Evolutionary conservation across 2,888 invertebrate species (phyloP).

Genomic region (Formica aserva): DNA sequence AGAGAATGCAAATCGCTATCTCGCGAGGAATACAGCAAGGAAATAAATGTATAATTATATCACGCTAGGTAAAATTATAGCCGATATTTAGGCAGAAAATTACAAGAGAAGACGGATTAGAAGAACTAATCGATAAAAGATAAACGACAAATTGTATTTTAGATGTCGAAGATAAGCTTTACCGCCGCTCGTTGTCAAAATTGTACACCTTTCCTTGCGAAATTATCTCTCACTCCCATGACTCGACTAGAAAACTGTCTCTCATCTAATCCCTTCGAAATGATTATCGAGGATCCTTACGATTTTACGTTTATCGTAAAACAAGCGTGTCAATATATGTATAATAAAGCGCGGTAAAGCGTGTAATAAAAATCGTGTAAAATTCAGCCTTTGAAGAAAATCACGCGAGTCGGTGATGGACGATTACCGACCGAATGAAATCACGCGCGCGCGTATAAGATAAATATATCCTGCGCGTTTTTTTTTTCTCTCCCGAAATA

Average conservation of each 20-base stretch:
- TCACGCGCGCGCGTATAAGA: neutral
- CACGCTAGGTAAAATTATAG: neutral
- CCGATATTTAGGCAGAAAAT: neutral
- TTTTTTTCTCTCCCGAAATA: neutral
- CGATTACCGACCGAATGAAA: slow-evolving; percentile 4
- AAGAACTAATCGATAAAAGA: neutral
- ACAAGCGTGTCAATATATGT: slow-evolving; percentile 28
- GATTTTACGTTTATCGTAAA: slow-evolving; percentile 49
- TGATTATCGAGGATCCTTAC: slow-evolving; percentile 55
- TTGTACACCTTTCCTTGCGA: slow-evolving; percentile 5
- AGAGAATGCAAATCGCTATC: slow-evolving; percentile 4
- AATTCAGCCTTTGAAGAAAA: slow-evolving; percentile 73
- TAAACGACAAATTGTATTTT: slow-evolving; percentile 3
- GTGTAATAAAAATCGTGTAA: slow-evolving; percentile 62
- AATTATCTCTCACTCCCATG: slow-evolving; percentile 22
- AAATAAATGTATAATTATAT: slow-evolving; percentile 24
- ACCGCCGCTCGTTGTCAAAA: slow-evolving; percentile 13
- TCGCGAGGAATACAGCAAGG: neutral
- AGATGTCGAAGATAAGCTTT: slow-evolving; percentile 14
- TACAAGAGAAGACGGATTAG: neutral
- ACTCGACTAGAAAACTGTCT: slow-evolving; percentile 46
- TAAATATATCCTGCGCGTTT: neutral
- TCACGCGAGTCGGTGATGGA: slow-evolving; percentile 54
- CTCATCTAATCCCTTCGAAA: slow-evolving; percentile 31
- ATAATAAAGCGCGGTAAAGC: slow-evolving; percentile 60